Conservation (phyloP, 2,888 invertebrate genomes). For the Patella depressa region DNA sequence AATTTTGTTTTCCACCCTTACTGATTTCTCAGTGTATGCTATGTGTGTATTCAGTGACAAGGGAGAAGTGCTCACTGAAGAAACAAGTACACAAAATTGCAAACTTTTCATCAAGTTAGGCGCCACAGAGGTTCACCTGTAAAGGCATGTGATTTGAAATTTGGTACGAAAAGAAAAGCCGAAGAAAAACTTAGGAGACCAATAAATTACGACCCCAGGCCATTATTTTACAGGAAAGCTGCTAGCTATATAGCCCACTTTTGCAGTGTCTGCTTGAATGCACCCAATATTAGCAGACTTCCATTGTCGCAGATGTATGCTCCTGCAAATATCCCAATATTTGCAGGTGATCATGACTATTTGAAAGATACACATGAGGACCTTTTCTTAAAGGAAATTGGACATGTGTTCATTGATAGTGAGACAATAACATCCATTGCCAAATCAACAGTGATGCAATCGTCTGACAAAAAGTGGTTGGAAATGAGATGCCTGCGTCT, state of each 20-base stretch:
- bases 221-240: neutral
- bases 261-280: neutral
- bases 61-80: neutral
- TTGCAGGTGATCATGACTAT: neutral
- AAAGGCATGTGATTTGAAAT: neutral
- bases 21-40: too few relatives aligned
- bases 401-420: neutral
- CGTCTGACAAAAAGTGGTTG: neutral
- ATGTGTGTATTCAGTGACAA: neutral
- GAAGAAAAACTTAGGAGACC: neutral
- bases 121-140: neutral
- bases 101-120: conserved; percentile 11
- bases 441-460: neutral
- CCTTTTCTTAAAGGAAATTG: neutral
- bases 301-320: neutral
- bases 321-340: neutral
- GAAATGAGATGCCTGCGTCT: too few relatives aligned
- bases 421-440: neutral
- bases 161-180: neutral
- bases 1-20: too few relatives aligned
- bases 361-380: neutral
- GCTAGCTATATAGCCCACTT: neutral
- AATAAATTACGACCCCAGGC: neutral
- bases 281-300: neutral
- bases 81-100: neutral